phyloP scores from a whole-genome alignment of 2,888 invertebrate species.

The Acronicta leporina region DNA sequence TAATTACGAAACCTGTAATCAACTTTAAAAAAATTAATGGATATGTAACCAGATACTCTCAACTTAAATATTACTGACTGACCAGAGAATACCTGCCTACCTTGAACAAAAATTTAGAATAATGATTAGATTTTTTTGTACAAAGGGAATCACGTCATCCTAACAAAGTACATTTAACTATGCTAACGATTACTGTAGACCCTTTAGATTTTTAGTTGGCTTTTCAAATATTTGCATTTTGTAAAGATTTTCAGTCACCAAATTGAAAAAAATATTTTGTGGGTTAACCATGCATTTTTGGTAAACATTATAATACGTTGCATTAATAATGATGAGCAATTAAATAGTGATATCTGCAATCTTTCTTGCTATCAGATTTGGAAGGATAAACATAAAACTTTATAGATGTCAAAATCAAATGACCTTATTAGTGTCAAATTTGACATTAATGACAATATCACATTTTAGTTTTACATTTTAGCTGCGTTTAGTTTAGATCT shows the following conservation, averaged over 20 bases:
- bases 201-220: constrained; percentile 3
- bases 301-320: constrained; percentile 27
- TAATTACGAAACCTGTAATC: not conserved
- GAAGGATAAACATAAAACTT: constrained; percentile 22
- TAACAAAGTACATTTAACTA: constrained; percentile 33
- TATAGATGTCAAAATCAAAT: constrained; percentile 21
- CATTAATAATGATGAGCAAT: constrained; percentile 26
- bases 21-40: not conserved
- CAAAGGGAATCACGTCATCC: constrained; percentile 57
- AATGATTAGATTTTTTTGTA: constrained; percentile 26
- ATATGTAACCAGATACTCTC: not conserved
- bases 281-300: constrained; percentile 8
- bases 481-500: no score
- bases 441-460: no score
- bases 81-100: constrained; percentile 22
- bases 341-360: constrained; percentile 8
- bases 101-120: constrained; percentile 38
- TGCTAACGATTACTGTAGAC: constrained; percentile 27
- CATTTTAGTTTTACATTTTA: no score
- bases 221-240: constrained; percentile 3
- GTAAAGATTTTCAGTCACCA: constrained; percentile 45
- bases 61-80: no score
- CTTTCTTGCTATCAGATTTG: constrained; percentile 27
- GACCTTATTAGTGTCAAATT: not conserved
- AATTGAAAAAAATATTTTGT: constrained; percentile 11